These are phyloP conservation scores for Mormyrus iriodes DNA, from an alignment of 2,113 vertebrate species.

Conservation along the genomic window DNA sequence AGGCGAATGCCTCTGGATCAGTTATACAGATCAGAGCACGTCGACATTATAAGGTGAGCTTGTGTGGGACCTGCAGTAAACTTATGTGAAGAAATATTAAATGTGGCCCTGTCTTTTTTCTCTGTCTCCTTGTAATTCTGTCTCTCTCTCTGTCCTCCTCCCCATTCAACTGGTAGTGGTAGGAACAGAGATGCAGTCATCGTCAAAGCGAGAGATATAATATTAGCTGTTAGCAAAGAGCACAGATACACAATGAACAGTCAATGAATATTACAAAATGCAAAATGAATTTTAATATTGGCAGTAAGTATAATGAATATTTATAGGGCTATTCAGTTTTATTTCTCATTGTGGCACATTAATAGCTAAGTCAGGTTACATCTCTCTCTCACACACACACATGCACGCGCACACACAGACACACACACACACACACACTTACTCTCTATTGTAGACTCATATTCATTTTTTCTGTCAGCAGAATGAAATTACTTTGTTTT, in stretches of 20 bases:
- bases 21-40: neutral
- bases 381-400: constrained; percentile 4
- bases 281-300: neutral
- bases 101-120: neutral
- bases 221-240: constrained; percentile 16
- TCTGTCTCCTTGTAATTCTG: neutral
- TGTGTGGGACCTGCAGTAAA: neutral
- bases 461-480: neutral
- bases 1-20: neutral
- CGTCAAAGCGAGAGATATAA: constrained; percentile 28
- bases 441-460: neutral
- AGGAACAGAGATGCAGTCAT: constrained; percentile 7
- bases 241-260: constrained; percentile 3
- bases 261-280: neutral
- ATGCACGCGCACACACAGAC: constrained; percentile 6
- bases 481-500: neutral
- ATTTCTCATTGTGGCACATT: neutral
- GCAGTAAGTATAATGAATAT: neutral
- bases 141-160: neutral
- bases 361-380: neutral
- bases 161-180: neutral
- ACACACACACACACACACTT: constrained; percentile 16
- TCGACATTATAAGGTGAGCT: neutral
- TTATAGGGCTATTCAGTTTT: neutral
- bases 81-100: constrained; percentile 1